Percentiles rank a stretch among this genome's conserved stretches.
These are phyloP conservation scores for Drosophila dunni DNA, from an alignment of 1,140 invertebrate genomes.

Conservation along the genomic window DNA sequence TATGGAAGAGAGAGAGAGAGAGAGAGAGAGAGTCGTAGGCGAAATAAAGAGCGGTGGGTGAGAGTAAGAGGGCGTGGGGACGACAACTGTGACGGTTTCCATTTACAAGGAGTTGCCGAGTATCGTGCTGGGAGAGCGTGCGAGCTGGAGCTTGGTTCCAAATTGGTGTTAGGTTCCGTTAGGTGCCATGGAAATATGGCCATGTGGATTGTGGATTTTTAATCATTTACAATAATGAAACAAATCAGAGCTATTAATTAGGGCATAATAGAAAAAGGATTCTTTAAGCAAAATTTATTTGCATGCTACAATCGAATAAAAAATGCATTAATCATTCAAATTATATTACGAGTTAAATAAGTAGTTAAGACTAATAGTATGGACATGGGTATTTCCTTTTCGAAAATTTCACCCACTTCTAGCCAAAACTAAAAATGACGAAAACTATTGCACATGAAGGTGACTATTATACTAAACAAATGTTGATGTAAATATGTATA, in stretches of 20 bases:
- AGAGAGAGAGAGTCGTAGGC: background rate
- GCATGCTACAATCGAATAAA: background rate
- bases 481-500: background rate
- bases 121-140: constrained; percentile 55
- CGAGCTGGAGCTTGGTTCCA: constrained; percentile 61
- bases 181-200: constrained; percentile 67
- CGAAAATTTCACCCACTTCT: constrained; percentile 65
- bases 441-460: constrained; percentile 4
- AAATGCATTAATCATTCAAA: constrained; percentile 1
- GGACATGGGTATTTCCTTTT: constrained; percentile 23
- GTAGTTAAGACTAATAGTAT: background rate
- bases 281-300: too few relatives aligned
- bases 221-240: constrained; percentile 43
- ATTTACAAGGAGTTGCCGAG: constrained; percentile 70
- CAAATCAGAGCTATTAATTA: constrained; percentile 31
- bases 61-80: constrained; percentile 38
- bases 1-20: background rate
- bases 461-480: background rate
- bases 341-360: background rate
- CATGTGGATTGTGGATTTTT: constrained; percentile 55
- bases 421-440: constrained; percentile 45
- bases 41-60: too few relatives aligned
- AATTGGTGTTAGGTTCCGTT: constrained; percentile 76
- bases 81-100: constrained; percentile 80
- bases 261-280: background rate